A percentile compares a stretch with the other conserved stretches of the same genome.
phyloP scores from a whole-genome alignment of 2,113 vertebrate genomes.

The Falcunculus frontatus region DNA sequence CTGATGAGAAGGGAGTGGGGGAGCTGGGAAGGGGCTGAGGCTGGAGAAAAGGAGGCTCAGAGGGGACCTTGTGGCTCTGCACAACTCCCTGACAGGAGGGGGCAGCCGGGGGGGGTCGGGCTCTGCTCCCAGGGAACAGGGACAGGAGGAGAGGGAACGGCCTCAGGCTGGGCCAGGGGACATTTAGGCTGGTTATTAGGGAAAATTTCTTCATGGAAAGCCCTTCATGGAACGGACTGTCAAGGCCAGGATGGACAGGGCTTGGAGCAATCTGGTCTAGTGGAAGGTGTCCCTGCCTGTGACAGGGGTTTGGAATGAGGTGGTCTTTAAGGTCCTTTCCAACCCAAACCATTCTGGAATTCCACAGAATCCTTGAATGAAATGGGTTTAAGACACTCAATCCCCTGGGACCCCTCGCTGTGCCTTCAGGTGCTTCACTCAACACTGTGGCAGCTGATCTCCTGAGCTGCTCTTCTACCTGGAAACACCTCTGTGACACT shows the following conservation, averaged over 20 bases:
- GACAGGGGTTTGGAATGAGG: not conserved
- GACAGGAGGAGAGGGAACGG: not conserved
- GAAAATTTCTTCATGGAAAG: not conserved
- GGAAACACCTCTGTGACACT: rapidly evolving
- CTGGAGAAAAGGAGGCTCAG: not conserved
- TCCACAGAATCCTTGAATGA: not conserved
- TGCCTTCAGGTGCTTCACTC: not conserved
- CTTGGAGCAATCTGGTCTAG: not conserved
- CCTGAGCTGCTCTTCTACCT: not conserved
- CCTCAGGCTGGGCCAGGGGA: not conserved
- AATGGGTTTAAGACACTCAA: not conserved
- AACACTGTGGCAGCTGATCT: no score
- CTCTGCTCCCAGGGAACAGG: not conserved
- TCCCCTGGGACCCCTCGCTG: not conserved
- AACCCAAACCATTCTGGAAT: not conserved
- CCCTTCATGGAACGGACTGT: not conserved
- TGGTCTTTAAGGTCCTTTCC: not conserved
- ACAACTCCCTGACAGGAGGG: not conserved
- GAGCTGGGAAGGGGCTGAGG: not conserved
- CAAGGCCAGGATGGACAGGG: not conserved
- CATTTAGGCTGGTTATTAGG: rapidly evolving
- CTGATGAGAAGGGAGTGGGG: not conserved
- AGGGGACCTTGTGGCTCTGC: not conserved
- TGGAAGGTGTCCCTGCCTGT: not conserved
- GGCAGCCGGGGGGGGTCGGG: not conserved